Evolutionary conservation across 2,113 vertebrate genomes (phyloP).

Genomic region (Vombatus ursinus): DNA sequence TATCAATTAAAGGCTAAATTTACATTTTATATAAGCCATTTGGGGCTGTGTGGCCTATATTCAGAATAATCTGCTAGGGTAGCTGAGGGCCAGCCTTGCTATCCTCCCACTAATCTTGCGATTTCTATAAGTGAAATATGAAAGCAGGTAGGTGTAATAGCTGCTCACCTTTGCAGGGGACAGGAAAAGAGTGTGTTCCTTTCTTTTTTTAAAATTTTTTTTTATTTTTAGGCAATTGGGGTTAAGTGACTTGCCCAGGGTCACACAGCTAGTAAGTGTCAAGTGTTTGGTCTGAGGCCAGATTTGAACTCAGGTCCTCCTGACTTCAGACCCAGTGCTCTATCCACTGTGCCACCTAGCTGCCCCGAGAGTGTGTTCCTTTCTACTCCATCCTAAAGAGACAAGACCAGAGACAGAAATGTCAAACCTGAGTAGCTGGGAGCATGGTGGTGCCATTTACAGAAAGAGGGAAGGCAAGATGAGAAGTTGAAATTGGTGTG

Average conservation of each 20-base stretch:
- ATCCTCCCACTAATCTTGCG: background rate
- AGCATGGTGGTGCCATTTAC: background rate
- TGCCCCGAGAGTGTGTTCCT: background rate
- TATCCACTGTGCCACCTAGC: too few relatives aligned
- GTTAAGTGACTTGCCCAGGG: too few relatives aligned
- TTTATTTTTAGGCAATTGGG: too few relatives aligned
- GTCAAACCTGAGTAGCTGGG: background rate
- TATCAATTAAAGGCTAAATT: background rate
- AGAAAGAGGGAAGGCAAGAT: background rate
- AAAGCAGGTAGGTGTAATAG: background rate
- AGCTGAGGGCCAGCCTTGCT: background rate
- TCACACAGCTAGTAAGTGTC: too few relatives aligned
- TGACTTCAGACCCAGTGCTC: too few relatives aligned
- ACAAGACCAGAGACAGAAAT: background rate
- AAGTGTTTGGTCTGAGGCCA: too few relatives aligned
- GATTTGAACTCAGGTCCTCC: too few relatives aligned
- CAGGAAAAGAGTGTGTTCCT: background rate
- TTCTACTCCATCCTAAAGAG: background rate
- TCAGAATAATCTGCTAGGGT: background rate
- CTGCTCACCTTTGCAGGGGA: background rate
- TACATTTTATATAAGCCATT: background rate
- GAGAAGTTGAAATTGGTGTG: background rate
- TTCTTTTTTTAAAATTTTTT: too few relatives aligned
- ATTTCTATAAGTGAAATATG: background rate
- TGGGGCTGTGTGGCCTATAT: background rate